Conservation (phyloP, 2,888 invertebrate species). For the Drosophila birchii region DNA sequence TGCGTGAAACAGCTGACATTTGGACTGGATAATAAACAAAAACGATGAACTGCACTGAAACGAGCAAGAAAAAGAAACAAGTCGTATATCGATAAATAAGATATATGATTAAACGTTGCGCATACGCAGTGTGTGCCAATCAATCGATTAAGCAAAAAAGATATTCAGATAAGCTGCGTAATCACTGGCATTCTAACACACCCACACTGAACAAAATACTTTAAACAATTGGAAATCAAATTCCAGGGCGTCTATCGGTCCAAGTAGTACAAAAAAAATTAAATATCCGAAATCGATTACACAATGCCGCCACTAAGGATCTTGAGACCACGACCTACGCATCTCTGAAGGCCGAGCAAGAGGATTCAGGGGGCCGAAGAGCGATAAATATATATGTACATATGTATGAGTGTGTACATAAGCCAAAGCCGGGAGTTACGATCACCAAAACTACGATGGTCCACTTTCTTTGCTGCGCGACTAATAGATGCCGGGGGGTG, state of each 20-base stretch:
- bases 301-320: constrained; percentile 24
- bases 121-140: constrained; percentile 59
- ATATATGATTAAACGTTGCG: constrained; percentile 47
- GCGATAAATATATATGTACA: constrained; percentile 13
- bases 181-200: constrained; percentile 54
- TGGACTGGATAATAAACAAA: constrained; percentile 41
- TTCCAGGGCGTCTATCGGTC: constrained; percentile 14
- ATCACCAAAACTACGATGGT: background rate
- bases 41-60: constrained; percentile 47
- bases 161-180: constrained; percentile 41
- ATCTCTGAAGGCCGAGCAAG: constrained; percentile 15
- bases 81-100: background rate
- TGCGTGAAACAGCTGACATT: constrained; percentile 73
- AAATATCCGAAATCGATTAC: constrained; percentile 12
- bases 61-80: constrained; percentile 7
- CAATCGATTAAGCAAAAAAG: background rate
- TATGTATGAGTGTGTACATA: too few species aligned
- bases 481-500: background rate
- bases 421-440: constrained; percentile 20
- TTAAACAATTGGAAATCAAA: constrained; percentile 36
- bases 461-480: background rate
- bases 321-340: constrained; percentile 15
- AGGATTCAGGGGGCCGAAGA: background rate
- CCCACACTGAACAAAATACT: constrained; percentile 45
- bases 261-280: background rate